These are phyloP conservation scores for Fabriciana adippe DNA, from an alignment of 2,888 invertebrate species.

Conservation along the genomic window DNA sequence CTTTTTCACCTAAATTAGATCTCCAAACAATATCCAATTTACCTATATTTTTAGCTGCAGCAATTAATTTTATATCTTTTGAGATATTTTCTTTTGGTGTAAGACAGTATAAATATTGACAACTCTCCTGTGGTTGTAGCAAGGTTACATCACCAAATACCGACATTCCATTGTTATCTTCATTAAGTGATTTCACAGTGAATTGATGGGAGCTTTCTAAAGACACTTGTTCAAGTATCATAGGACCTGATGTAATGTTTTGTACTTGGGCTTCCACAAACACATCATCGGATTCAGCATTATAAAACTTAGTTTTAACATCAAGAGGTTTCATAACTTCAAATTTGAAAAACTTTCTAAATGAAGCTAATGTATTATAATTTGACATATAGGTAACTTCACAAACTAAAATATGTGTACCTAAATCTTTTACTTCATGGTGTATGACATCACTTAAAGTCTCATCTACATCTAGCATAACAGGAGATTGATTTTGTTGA, in stretches of 20 bases:
- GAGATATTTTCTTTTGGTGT: conserved; percentile 89
- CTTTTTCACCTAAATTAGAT: conserved; percentile 97
- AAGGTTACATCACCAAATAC: conserved; percentile 91
- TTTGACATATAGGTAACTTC: conserved; percentile 95
- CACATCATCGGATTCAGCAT: conserved; percentile 92
- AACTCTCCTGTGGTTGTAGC: conserved; percentile 93
- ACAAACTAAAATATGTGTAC: conserved; percentile 98
- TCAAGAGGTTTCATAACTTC: conserved; percentile 98
- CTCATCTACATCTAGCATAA: conserved; percentile 87
- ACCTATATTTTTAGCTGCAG: conserved; percentile 94
- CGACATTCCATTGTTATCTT: conserved; percentile 84
- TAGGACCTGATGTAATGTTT: conserved; percentile 96
- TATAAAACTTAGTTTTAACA: conserved; percentile 99
- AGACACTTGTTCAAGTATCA: conserved; percentile 96
- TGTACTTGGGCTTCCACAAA: conserved; percentile 89
- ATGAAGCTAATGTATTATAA: conserved; percentile 89
- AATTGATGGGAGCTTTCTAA: conserved; percentile 96
- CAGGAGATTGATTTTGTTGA: conserved; percentile 84
- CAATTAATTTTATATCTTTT: conserved; percentile 89
- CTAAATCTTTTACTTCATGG: conserved; percentile 99
- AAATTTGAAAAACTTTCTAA: conserved; percentile 99
- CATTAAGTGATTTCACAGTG: conserved; percentile 89
- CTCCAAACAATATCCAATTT: conserved; percentile 99
- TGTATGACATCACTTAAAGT: conserved; percentile 97
- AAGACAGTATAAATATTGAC: conserved; percentile 97